Percentiles rank a stretch among this genome's conserved stretches.
phyloP scores from a whole-genome alignment of 2,113 vertebrate genomes.

The Arizona elegans region DNA sequence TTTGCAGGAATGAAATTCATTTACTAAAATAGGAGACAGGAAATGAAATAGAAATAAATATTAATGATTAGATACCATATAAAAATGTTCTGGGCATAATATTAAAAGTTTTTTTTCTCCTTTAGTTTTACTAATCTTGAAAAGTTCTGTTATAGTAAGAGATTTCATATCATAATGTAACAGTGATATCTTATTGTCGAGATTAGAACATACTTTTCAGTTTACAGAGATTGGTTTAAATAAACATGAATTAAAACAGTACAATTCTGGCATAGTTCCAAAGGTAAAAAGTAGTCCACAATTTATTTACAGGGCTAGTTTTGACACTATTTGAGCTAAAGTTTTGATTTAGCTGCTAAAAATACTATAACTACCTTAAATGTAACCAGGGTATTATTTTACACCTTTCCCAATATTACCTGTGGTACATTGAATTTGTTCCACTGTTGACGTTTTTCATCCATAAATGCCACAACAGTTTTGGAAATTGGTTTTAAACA shows the following conservation, averaged over 20 bases:
- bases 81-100: neutral
- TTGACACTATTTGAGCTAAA: neutral
- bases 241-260: neutral
- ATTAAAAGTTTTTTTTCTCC: neutral
- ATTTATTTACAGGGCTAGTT: neutral
- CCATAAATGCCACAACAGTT: conserved; percentile 52
- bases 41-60: neutral
- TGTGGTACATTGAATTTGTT: conserved; percentile 20
- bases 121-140: neutral
- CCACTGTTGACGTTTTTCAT: conserved; percentile 39
- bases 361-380: neutral
- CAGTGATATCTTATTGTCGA: neutral
- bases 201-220: neutral
- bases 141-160: neutral
- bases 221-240: neutral
- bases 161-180: neutral
- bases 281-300: conserved; percentile 2
- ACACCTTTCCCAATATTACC: neutral
- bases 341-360: neutral
- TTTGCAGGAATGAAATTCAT: neutral
- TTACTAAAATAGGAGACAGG: neutral
- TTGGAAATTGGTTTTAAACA: conserved; percentile 34
- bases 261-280: neutral
- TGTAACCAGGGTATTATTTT: conserved; percentile 11
- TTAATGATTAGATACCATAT: neutral